Percentiles rank a stretch among this genome's conserved stretches.
These are phyloP conservation scores for Syrmaticus mikado DNA, from an alignment of 2,113 vertebrate species.

Conservation along the genomic window DNA sequence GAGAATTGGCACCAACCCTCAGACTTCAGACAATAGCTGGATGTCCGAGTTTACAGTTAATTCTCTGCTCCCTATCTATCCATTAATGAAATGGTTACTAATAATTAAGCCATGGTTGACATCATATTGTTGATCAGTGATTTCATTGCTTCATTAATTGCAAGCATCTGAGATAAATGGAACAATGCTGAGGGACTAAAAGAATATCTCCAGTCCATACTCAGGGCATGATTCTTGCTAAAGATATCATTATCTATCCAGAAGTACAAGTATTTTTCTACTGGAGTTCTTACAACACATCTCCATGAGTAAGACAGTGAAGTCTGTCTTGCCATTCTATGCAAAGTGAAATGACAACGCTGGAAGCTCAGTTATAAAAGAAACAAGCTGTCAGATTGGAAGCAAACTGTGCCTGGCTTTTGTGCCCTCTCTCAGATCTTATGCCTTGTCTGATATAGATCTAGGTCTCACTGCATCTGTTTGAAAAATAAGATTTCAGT, in stretches of 20 bases:
- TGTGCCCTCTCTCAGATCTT: background rate
- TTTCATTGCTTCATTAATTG: conserved; percentile 20
- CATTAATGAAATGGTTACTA: conserved; percentile 32
- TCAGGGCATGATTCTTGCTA: background rate
- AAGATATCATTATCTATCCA: background rate
- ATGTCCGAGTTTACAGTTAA: conserved; percentile 26
- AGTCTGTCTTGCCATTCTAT: background rate
- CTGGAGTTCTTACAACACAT: background rate
- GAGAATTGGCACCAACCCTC: background rate
- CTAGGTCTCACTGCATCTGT: conserved; percentile 14
- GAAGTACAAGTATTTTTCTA: background rate
- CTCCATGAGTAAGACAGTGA: background rate
- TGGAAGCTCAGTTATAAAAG: background rate
- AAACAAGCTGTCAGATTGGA: background rate
- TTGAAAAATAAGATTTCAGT: conserved; percentile 17
- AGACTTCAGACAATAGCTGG: conserved; percentile 19
- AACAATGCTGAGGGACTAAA: background rate
- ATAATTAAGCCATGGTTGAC: conserved; percentile 14
- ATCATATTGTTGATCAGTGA: background rate
- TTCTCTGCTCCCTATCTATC: conserved; percentile 3
- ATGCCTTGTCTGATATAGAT: background rate
- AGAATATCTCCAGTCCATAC: background rate
- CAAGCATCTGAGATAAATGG: background rate
- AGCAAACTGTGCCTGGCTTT: background rate
- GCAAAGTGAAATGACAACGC: background rate